Evolutionary conservation across 1,140 invertebrate genomes (phyloP).

Genomic region (Hypsibius dujardini): DNA sequence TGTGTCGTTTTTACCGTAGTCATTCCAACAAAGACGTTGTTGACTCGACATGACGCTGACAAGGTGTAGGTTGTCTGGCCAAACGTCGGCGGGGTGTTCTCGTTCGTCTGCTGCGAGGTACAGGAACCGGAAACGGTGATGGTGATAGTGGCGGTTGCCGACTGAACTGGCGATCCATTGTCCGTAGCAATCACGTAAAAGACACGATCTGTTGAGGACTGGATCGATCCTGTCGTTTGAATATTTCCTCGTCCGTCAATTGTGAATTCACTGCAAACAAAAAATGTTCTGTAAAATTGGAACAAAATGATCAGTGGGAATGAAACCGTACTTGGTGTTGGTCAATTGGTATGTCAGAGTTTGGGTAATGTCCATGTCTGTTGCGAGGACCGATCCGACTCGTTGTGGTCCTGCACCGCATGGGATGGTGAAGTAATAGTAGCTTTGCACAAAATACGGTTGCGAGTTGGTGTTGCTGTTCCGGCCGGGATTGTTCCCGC

Average conservation of each 20-base stretch:
- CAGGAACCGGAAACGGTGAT: neutral
- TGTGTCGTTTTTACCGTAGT: neutral
- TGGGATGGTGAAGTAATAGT: conserved; percentile 5
- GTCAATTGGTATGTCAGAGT: neutral
- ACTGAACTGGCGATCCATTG: neutral
- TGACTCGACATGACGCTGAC: neutral
- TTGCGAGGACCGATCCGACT: conserved; percentile 2
- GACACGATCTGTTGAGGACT: neutral
- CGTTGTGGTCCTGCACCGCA: neutral
- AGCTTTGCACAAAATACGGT: neutral
- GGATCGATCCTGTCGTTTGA: neutral
- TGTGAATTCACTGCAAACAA: conserved; percentile 11
- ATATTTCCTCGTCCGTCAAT: neutral
- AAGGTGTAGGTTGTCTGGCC: neutral
- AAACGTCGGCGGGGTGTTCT: conserved; percentile 8
- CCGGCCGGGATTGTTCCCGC: neutral
- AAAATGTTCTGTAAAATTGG: neutral
- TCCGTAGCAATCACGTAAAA: neutral
- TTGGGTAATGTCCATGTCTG: neutral
- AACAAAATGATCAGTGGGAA: neutral
- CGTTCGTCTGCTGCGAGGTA: neutral
- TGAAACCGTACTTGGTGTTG: neutral
- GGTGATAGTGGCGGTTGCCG: neutral
- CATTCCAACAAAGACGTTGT: conserved; percentile 1
- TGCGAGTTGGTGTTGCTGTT: neutral